Base-by-base conservation (phyloP, 2,113 vertebrate genomes). In the Aphyosemion australe region DNA sequence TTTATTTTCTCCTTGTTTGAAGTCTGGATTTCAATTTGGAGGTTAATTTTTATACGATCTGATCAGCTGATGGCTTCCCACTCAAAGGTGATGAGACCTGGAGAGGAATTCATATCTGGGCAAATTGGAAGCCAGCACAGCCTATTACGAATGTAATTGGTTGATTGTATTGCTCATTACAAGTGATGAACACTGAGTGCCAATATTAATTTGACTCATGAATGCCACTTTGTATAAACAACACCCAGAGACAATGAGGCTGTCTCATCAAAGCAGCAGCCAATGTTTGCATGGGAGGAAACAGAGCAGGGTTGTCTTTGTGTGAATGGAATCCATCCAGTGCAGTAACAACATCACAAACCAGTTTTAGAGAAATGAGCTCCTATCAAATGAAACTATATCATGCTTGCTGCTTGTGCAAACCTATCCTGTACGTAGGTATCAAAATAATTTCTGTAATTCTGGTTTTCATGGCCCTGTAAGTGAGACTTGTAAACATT, bases 81-180 rank as follows among this genome's bases (percentile, higher is more conserved):
- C 61, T 72, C 26, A 8, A 82, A 75, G 64, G 56, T 76, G 49
- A 57, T 45, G 41, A 75, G 78, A 75, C 59, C 78, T 57, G 55
- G 48, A 54, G 54, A 68, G 71, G 59, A 69, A 81, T 82, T 78
- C 61, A 81, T 71, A 82, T 74, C 54, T 41, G 48, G 43, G 49
- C 67, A 76, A 85, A 90, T 87, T 87, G 76, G 83, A 83, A 86
- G 83, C 82, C 81, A 77, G 50, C 74, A 53, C 65, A 82, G 65
- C 65, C 71, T 61, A 84, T 88, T 84, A 86, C 74, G 53, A 80
- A 68, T 72, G 58, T 90, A 88, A 88, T 83, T 87, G 86, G 75
- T 60, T 84, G 77, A 85, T 88, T 84, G 87, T 87, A 82, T 82
- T 84, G 66, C 72, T 82, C 84, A 88, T 88, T 88, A 88, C 61